These are phyloP conservation scores for Antechinus flavipes DNA, from an alignment of 2,113 vertebrate genomes.

Conservation along the genomic window DNA sequence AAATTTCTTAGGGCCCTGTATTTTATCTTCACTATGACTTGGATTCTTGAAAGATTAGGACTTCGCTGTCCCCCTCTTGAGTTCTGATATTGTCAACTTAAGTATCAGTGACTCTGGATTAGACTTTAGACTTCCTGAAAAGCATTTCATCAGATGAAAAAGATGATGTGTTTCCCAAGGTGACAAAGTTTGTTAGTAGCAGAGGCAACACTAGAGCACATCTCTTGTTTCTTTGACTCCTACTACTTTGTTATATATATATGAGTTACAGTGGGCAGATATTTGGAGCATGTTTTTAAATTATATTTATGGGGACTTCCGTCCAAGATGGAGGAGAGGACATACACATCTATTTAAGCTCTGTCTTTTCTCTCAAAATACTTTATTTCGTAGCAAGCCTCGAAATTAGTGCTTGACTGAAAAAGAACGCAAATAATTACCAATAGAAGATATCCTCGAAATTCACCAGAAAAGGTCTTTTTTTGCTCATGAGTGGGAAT, in stretches of 20 bases:
- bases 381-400: too few relatives aligned
- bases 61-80: background rate
- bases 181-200: background rate
- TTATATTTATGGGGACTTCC: background rate
- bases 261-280: background rate
- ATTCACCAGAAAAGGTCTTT: too few relatives aligned
- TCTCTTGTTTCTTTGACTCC: background rate
- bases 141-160: background rate
- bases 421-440: too few relatives aligned
- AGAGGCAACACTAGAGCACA: background rate
- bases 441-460: too few relatives aligned
- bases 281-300: background rate
- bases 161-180: background rate
- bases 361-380: too few relatives aligned
- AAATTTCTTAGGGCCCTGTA: slow-evolving; percentile 60
- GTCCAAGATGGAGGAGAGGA: too few relatives aligned
- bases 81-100: slow-evolving; percentile 5
- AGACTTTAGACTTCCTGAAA: slow-evolving; percentile 25
- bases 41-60: background rate
- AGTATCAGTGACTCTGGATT: background rate
- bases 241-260: background rate
- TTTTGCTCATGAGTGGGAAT: too few relatives aligned
- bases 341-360: too few relatives aligned
- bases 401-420: too few relatives aligned
- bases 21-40: slow-evolving; percentile 34